These are phyloP conservation scores for Zoanthus gigantus DNA, from an alignment of 92 coral and sea anemone species.

Conservation along the genomic window DNA sequence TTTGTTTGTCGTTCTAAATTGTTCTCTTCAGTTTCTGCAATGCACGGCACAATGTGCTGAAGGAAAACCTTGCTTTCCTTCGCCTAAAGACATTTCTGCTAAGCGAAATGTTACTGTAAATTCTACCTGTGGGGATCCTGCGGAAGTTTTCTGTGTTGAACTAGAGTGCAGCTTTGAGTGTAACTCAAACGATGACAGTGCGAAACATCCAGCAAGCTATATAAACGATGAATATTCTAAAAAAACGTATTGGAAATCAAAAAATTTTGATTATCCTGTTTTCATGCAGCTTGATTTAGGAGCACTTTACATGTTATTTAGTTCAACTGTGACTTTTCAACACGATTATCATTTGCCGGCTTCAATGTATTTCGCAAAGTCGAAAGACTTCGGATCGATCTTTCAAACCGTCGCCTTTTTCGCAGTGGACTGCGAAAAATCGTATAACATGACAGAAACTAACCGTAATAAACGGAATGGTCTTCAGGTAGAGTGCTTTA, in stretches of 20 bases:
- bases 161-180: conserved; percentile 70
- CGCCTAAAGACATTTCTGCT: conserved; percentile 62
- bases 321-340: conserved; percentile 72
- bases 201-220: conserved; percentile 67
- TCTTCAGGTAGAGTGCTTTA: conserved; percentile 75
- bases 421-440: conserved; percentile 77
- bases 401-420: conserved; percentile 66
- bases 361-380: conserved; percentile 89
- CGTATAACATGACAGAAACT: conserved; percentile 80
- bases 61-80: conserved; percentile 76
- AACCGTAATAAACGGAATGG: conserved; percentile 66
- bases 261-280: conserved; percentile 82
- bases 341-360: conserved; percentile 81
- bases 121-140: conserved; percentile 88
- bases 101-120: conserved; percentile 75
- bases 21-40: conserved; percentile 55
- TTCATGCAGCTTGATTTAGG: conserved; percentile 77
- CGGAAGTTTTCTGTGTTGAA: conserved; percentile 62
- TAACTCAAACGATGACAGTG: conserved; percentile 48
- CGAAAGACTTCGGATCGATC: conserved; percentile 77
- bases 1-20: conserved; percentile 41
- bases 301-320: conserved; percentile 73
- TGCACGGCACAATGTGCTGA: conserved; percentile 53
- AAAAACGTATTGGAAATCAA: conserved; percentile 91
- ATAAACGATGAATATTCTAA: conserved; percentile 61